A percentile compares a stretch with the other conserved stretches of the same genome.
phyloP scores from a whole-genome alignment of 1,140 invertebrate genomes.

The Tigriopus japonicus region DNA sequence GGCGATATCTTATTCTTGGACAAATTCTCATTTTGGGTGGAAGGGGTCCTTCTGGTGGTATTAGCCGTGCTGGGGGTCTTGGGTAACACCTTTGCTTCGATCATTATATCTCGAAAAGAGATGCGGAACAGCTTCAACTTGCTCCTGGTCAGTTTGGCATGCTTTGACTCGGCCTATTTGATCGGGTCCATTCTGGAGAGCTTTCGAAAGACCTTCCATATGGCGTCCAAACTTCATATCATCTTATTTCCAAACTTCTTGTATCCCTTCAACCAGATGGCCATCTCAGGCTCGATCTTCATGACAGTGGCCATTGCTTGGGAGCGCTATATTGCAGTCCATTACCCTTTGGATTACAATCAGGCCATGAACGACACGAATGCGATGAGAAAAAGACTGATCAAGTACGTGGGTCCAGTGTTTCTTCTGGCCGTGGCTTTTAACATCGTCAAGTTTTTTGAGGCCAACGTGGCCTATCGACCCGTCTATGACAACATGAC shows the following conservation, averaged over 20 bases:
- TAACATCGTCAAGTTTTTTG: slow-evolving; percentile 1
- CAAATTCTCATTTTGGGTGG: slow-evolving; percentile 1
- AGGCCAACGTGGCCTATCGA: background rate
- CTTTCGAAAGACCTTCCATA: slow-evolving; percentile 3
- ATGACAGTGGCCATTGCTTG: slow-evolving; percentile 14
- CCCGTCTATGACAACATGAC: background rate
- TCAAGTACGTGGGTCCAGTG: background rate
- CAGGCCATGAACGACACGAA: slow-evolving; percentile 8
- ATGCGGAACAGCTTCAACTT: slow-evolving; percentile 12
- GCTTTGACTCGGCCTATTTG: slow-evolving; percentile 9
- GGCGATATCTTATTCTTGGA: background rate
- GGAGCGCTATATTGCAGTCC: slow-evolving; percentile 12
- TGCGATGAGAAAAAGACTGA: background rate
- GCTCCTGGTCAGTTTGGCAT: slow-evolving; percentile 8
- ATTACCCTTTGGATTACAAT: slow-evolving; percentile 14
- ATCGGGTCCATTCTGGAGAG: slow-evolving; percentile 9
- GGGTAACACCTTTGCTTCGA: background rate
- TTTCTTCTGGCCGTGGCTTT: slow-evolving; percentile 1
- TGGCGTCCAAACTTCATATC: background rate
- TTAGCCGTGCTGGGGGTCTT: background rate
- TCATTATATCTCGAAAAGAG: slow-evolving; percentile 10
- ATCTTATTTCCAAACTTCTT: slow-evolving; percentile 9
- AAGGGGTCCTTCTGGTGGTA: background rate
- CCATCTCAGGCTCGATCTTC: slow-evolving; percentile 9
- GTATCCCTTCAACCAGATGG: slow-evolving; percentile 7